phyloP scores from a whole-genome alignment of 2,888 invertebrate species.

The Athalia circularis region DNA sequence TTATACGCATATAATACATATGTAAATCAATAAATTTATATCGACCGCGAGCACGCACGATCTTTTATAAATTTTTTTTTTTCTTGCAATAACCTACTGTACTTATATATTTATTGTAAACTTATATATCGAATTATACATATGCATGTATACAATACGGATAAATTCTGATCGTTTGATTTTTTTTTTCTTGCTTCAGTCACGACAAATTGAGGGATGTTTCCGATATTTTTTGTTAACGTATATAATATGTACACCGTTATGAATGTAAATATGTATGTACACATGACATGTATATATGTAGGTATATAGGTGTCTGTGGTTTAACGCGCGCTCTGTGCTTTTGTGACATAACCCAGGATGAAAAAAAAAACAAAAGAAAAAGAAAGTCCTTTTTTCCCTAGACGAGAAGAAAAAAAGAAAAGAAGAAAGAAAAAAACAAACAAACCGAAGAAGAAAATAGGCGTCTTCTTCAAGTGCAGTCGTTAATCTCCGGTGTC shows the following conservation, averaged over 20 bases:
- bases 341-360: neutral
- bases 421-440: slow-evolving; percentile 44
- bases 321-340: neutral
- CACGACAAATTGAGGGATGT: no score
- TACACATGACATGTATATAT: neutral
- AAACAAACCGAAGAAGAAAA: neutral
- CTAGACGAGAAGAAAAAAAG: slow-evolving; percentile 35
- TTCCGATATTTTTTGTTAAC: no score
- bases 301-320: neutral
- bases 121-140: neutral
- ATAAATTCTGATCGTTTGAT: no score
- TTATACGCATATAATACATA: no score
- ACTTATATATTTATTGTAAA: neutral
- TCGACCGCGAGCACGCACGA: no score
- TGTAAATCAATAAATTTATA: no score
- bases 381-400: neutral
- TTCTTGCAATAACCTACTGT: no score
- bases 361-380: neutral
- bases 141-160: neutral
- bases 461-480: neutral
- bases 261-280: neutral
- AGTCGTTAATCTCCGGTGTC: no score
- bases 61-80: no score
- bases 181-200: no score
- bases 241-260: neutral